A percentile compares a stretch with the other conserved stretches of the same genome.
Conservation (phyloP, 2,888 invertebrate genomes). For the Kryphioiulus occultus region DNA sequence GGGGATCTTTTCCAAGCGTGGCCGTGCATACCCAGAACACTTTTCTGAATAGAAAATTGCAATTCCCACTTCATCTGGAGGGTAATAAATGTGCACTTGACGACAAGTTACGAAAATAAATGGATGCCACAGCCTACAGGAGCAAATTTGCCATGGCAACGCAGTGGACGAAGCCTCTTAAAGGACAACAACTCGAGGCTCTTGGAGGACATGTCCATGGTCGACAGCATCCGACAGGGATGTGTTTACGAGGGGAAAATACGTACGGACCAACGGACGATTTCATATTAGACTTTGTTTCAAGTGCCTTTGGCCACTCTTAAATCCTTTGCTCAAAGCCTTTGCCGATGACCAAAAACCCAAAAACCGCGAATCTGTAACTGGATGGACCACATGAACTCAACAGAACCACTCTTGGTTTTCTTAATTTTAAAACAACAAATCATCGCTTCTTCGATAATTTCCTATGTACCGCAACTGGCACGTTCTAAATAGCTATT, state of each 20-base stretch:
- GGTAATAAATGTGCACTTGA: constrained; percentile 26
- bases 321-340: neutral
- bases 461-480: too few species aligned
- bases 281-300: neutral
- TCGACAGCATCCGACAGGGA: neutral
- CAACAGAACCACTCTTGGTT: too few species aligned
- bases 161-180: neutral
- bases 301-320: neutral
- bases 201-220: constrained; percentile 9
- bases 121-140: constrained; percentile 10
- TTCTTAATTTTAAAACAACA: too few species aligned
- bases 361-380: neutral
- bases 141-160: constrained; percentile 18
- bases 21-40: neutral
- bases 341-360: neutral
- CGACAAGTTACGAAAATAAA: constrained; percentile 22
- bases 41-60: constrained; percentile 31
- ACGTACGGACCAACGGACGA: neutral
- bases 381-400: neutral
- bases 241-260: neutral
- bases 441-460: too few species aligned
- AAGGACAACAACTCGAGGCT: neutral
- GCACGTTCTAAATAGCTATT: too few species aligned
- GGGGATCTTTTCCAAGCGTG: neutral
- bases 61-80: constrained; percentile 35